These are phyloP conservation scores for Calameuta pallipes DNA, from an alignment of 2,888 invertebrate species.

Conservation along the genomic window DNA sequence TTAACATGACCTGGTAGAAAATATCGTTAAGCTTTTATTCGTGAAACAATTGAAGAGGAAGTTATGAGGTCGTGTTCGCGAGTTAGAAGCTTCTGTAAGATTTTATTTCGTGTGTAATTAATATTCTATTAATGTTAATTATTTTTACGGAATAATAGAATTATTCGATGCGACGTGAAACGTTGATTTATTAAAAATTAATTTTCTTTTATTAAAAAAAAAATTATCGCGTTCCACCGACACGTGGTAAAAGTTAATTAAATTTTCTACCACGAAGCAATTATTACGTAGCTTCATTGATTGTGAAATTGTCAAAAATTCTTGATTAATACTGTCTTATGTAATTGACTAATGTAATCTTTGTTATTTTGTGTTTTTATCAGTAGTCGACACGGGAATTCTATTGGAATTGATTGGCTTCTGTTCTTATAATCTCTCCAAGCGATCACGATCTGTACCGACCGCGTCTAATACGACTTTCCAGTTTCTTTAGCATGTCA, in stretches of 20 bases:
- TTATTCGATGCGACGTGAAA: not conserved
- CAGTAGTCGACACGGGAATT: too few species aligned
- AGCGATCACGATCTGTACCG: too few species aligned
- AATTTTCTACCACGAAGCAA: too few species aligned
- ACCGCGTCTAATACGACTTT: too few species aligned
- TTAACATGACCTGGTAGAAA: not conserved
- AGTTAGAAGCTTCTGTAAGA: not conserved
- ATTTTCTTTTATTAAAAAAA: not conserved
- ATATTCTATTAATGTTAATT: not conserved
- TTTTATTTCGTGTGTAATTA: not conserved
- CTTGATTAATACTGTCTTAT: too few species aligned
- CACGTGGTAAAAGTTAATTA: not conserved
- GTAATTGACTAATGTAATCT: not conserved
- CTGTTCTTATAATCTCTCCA: too few species aligned
- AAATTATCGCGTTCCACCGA: too few species aligned
- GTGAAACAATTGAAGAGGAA: not conserved
- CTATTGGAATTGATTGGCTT: too few species aligned
- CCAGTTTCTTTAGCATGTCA: constrained; percentile 16
- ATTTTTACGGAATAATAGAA: not conserved
- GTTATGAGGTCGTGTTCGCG: not conserved
- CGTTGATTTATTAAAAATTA: not conserved
- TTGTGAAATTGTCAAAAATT: too few species aligned
- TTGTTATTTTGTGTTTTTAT: too few species aligned
- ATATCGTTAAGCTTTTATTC: not conserved
- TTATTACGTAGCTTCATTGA: too few species aligned